Base-by-base conservation (phyloP, 2,113 vertebrate genomes). In the Serilophus lunatus region DNA sequence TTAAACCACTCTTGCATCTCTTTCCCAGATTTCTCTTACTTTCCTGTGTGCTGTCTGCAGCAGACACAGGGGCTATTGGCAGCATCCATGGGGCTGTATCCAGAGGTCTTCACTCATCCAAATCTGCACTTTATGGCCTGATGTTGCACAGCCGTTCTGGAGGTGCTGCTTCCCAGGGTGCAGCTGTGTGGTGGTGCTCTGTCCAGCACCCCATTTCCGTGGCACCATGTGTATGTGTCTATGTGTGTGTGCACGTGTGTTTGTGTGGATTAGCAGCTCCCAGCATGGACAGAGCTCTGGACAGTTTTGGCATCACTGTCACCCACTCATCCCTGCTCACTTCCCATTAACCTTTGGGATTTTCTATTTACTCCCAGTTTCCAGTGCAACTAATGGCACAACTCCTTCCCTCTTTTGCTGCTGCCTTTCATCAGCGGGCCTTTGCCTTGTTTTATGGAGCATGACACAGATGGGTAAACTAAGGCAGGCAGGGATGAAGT, bases 271-370 rank as follows among this genome's bases (percentile, higher is more conserved):
- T 69, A 69, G 36, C 5, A 10, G 23, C 5, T 84, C 42, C 29
- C 42, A 36, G 28, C 20, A 7, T 1, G 2, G 14, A 44, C 36
- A 26, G 51, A 50, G 33, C 70, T 71, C 7, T 2, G 31, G 29
- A 66, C 16, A 82, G 44, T 65, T 80, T 60, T 13, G 1, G 23
- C 5, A 7, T 28, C 1, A 0, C n/a, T 49, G 29, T 26, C 24
- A 3, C 50, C 36, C 3, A 1, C 16, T 20, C 0, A 0, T 40
- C 59, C 82, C 50, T 71, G 7, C 31, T 31, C 0, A 0, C 64
- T 92, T 86, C 35, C 18, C 0, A 0, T 29, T 59, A 92, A 1
- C 50, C 26, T 80, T 79, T 47, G 82, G 22, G 57, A 28, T 76
- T 56, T 53, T 40, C 4, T 56, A 6, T 91, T 87, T 92, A 72